A percentile compares a stretch with the other conserved stretches of the same genome.
These are phyloP conservation scores for Callimorpha dominula DNA, from an alignment of 2,888 invertebrate genomes.

Conservation along the genomic window DNA sequence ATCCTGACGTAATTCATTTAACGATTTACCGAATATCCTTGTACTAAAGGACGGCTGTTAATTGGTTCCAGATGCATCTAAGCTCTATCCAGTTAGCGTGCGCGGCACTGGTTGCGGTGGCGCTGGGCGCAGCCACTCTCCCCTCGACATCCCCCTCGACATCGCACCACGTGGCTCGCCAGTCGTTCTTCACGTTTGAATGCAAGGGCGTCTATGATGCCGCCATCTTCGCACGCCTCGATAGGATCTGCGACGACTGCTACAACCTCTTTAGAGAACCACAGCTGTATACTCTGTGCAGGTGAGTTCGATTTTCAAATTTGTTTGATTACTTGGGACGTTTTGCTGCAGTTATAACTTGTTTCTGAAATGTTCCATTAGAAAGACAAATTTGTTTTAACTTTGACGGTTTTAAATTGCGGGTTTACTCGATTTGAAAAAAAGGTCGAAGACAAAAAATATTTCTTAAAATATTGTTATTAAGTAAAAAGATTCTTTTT, in stretches of 20 bases:
- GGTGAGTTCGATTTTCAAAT: slow-evolving; percentile 81
- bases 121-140: slow-evolving; percentile 60
- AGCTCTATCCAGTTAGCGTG: slow-evolving; percentile 82
- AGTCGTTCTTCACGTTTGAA: slow-evolving; percentile 96
- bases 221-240: slow-evolving; percentile 94
- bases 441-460: neutral
- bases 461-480: too few species aligned
- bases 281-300: slow-evolving; percentile 94
- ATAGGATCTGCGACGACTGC: slow-evolving; percentile 97
- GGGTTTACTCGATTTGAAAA: neutral
- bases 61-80: slow-evolving; percentile 82
- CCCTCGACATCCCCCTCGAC: slow-evolving; percentile 78
- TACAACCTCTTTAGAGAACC: slow-evolving; percentile 96
- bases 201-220: slow-evolving; percentile 97
- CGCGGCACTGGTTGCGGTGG: slow-evolving; percentile 66
- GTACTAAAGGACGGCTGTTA: slow-evolving; percentile 6
- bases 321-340: slow-evolving; percentile 49
- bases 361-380: slow-evolving; percentile 5
- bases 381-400: neutral
- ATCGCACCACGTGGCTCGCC: slow-evolving; percentile 92
- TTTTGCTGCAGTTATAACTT: slow-evolving; percentile 53
- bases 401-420: neutral
- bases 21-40: neutral
- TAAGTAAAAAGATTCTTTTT: neutral
- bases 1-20: too few species aligned